Percentiles rank a stretch among this genome's conserved stretches.
These are phyloP conservation scores for Silvanus unidentatus DNA, from an alignment of 2,888 invertebrate species.

Conservation along the genomic window DNA sequence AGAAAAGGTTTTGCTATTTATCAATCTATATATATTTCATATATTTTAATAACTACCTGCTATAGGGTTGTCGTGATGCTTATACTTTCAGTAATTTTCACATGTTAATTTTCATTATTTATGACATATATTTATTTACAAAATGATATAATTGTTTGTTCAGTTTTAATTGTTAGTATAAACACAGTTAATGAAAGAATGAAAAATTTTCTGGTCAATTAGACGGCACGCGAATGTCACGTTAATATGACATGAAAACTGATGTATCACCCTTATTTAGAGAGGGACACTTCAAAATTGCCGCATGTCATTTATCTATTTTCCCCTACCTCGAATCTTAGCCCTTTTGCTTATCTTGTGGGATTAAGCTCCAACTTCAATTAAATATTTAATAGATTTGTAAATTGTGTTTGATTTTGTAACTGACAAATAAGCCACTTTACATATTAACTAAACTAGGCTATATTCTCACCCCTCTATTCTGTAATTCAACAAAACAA, in stretches of 20 bases:
- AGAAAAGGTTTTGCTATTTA: conserved; percentile 25
- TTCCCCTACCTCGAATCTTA: conserved; percentile 4
- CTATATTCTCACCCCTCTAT: too few relatives aligned
- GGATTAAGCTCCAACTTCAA: conserved; percentile 18
- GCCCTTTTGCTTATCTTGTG: conserved; percentile 20
- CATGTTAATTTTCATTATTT: conserved; percentile 20
- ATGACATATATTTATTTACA: conserved; percentile 7
- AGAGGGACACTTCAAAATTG: conserved; percentile 21
- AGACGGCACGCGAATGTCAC: conserved; percentile 6
- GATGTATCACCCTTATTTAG: conserved; percentile 18
- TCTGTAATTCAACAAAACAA: too few relatives aligned
- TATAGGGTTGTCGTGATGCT: conserved; percentile 23
- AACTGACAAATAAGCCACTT: conserved; percentile 18
- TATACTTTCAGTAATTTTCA: conserved; percentile 22
- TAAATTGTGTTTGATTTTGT: conserved; percentile 18
- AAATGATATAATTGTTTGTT: too few relatives aligned
- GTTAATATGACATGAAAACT: conserved; percentile 12
- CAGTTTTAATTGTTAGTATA: too few relatives aligned
- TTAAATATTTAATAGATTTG: conserved; percentile 24
- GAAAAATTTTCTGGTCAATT: conserved; percentile 16
- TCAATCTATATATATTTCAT: conserved; percentile 27
- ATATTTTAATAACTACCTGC: conserved; percentile 25
- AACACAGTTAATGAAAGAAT: too few relatives aligned
- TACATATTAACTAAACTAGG: neutral
- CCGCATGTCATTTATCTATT: conserved; percentile 18